Conservation (phyloP, 2,113 vertebrate species). For the Eolophus roseicapilla region DNA sequence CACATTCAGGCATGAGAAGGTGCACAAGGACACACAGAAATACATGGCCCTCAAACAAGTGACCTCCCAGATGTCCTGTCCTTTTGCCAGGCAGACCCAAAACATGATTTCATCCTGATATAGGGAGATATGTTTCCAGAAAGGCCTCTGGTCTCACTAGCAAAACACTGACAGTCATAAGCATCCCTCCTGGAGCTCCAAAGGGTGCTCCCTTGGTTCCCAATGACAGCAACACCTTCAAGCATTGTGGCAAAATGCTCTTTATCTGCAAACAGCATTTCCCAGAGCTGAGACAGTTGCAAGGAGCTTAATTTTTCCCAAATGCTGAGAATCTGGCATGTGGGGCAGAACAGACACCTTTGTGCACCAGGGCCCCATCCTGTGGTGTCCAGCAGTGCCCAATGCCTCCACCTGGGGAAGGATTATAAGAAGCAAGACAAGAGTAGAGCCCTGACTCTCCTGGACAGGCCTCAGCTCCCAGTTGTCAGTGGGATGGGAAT, state of each 20-base stretch:
- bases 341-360: background rate
- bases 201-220: background rate
- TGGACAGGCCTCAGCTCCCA: background rate
- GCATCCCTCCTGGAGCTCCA: background rate
- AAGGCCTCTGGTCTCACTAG: background rate
- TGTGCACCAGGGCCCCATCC: background rate
- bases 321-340: background rate
- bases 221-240: background rate
- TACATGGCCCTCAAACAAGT: fast-evolving
- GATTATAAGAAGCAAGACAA: background rate
- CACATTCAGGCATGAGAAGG: fast-evolving
- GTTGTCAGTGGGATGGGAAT: background rate
- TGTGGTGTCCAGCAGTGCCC: fast-evolving
- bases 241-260: background rate
- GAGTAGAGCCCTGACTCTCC: background rate
- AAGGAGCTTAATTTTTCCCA: background rate
- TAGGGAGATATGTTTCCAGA: background rate
- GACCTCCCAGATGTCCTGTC: background rate
- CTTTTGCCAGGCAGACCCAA: background rate
- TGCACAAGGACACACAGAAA: background rate
- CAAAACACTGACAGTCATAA: background rate
- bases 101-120: background rate
- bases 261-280: background rate
- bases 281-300: background rate
- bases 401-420: background rate